Conservation (phyloP, 2,888 invertebrate genomes). For the Drosophila kanekoi region DNA sequence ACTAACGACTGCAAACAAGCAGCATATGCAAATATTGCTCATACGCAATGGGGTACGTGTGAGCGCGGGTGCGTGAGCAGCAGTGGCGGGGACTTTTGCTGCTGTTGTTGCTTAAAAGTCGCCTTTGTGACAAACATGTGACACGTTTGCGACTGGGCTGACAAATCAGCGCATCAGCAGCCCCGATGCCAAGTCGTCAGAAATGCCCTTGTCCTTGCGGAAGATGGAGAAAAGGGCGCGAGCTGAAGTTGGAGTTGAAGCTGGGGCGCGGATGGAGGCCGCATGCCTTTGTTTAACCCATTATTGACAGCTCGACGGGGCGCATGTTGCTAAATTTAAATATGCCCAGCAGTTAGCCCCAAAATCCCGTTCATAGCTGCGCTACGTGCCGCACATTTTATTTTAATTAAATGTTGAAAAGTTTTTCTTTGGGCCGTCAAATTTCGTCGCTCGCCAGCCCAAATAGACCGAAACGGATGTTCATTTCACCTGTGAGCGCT, state of each 20-base stretch:
- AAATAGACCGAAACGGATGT: slow-evolving; percentile 22
- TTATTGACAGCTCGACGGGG: slow-evolving; percentile 36
- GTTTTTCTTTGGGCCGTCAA: slow-evolving; percentile 45
- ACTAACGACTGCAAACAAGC: slow-evolving; percentile 25
- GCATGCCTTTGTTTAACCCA: slow-evolving; percentile 36
- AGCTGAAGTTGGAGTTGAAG: not conserved
- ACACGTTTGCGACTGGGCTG: slow-evolving; percentile 40
- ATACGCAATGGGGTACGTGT: slow-evolving; percentile 32
- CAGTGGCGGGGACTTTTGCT: not conserved
- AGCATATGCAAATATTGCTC: slow-evolving; percentile 41
- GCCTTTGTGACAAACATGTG: slow-evolving; percentile 25
- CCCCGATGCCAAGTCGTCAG: slow-evolving; percentile 7
- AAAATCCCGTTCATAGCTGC: not conserved
- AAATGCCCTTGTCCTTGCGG: slow-evolving; percentile 8
- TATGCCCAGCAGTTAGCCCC: slow-evolving; percentile 1
- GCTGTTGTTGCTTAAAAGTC: slow-evolving; percentile 19
- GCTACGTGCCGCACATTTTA: slow-evolving; percentile 40
- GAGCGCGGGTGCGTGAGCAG: too few relatives aligned
- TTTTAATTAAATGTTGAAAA: slow-evolving; percentile 71
- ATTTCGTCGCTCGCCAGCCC: slow-evolving; percentile 23
- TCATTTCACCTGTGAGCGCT: slow-evolving; percentile 2
- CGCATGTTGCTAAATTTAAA: slow-evolving; percentile 27
- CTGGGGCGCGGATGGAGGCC: not conserved
- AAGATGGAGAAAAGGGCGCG: not conserved
- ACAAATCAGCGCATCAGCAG: slow-evolving; percentile 36